A percentile compares a stretch with the other conserved stretches of the same genome.
phyloP scores from a whole-genome alignment of 2,113 vertebrate species.

The Pelecanoides urinatrix region DNA sequence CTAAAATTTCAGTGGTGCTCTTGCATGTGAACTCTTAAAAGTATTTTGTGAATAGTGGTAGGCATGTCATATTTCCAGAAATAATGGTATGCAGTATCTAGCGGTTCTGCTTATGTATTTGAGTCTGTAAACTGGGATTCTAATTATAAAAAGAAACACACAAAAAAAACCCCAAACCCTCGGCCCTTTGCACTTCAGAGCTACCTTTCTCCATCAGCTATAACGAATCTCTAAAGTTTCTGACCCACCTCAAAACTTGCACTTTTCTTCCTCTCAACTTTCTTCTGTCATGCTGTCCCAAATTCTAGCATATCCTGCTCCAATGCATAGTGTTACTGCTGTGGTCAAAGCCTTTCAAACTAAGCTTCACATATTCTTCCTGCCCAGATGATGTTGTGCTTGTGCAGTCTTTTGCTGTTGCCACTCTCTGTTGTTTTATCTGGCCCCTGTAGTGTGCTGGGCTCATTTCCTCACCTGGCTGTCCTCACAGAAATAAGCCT shows the following conservation, averaged over 20 bases:
- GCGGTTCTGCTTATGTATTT: neutral
- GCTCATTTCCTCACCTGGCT: neutral
- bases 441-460: neutral
- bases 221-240: neutral
- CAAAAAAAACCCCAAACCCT: rapidly evolving
- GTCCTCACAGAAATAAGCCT: neutral
- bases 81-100: neutral
- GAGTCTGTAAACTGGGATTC: neutral
- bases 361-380: neutral
- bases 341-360: neutral
- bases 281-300: neutral
- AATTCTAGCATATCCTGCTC: neutral
- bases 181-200: neutral
- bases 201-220: neutral
- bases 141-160: neutral
- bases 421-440: neutral
- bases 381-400: neutral
- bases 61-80: neutral
- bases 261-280: neutral
- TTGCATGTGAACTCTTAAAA: neutral
- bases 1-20: neutral
- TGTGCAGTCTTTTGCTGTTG: neutral
- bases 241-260: neutral
- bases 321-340: neutral
- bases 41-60: neutral